Evolutionary conservation across 2,797 vertebrate genomes (phyloP).

Genomic region (Pyrrhura leucotis): DNA sequence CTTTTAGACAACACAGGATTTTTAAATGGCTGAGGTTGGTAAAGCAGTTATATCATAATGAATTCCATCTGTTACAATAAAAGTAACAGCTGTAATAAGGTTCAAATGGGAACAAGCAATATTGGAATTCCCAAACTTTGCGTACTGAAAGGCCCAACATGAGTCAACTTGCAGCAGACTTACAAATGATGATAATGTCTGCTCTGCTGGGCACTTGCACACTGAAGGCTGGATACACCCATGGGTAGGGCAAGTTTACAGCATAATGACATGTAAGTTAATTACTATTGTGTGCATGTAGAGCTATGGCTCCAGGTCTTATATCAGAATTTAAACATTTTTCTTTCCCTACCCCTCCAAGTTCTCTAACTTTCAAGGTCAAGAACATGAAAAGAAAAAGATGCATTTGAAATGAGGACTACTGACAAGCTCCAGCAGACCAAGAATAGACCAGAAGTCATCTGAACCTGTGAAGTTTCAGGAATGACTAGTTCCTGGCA

Average conservation of each 20-base stretch:
- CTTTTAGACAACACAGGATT: background rate
- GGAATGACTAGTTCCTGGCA: background rate
- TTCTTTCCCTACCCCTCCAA: background rate
- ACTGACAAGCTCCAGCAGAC: background rate
- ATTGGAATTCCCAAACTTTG: background rate
- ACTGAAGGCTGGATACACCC: conserved; percentile 12
- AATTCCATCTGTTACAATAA: background rate
- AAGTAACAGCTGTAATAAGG: background rate
- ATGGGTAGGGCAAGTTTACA: conserved; percentile 42
- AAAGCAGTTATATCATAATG: background rate
- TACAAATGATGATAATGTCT: background rate
- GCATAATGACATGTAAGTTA: conserved; percentile 16
- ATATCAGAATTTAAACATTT: background rate
- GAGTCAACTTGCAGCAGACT: conserved; percentile 17
- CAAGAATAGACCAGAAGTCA: background rate
- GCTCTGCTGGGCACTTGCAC: background rate
- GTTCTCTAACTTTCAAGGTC: background rate
- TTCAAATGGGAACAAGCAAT: background rate
- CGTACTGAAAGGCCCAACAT: background rate
- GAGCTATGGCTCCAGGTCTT: background rate
- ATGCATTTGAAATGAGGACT: background rate
- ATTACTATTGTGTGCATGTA: background rate
- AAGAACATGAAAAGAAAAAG: background rate
- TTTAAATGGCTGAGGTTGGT: background rate
- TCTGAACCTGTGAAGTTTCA: background rate